phyloP scores from a whole-genome alignment of 2,797 vertebrate genomes.

The Sebastolobus altivelis region DNA sequence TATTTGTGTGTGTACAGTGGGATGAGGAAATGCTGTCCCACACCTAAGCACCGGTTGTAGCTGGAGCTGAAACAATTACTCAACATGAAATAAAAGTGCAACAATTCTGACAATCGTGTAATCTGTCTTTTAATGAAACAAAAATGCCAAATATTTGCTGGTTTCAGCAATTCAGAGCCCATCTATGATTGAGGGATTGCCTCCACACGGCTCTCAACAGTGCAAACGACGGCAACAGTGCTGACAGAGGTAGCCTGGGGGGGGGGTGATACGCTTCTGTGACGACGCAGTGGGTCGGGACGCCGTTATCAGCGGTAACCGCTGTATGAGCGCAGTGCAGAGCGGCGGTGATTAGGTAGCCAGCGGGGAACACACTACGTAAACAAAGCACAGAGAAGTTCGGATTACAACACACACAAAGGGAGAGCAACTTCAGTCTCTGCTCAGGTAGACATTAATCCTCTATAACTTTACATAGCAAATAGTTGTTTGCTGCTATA shows the following conservation, averaged over 20 bases:
- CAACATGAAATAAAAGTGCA: not conserved
- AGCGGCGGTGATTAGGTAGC: not conserved
- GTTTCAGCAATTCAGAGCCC: not conserved
- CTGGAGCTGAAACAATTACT: constrained; percentile 10
- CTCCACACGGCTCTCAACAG: not conserved
- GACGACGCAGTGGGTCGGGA: not conserved
- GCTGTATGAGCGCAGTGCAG: not conserved
- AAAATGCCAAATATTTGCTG: not conserved
- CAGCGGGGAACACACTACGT: no score
- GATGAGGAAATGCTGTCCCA: constrained; percentile 5
- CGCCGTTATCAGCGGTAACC: not conserved
- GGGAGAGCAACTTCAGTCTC: not conserved
- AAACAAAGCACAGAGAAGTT: not conserved
- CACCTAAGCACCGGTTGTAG: not conserved
- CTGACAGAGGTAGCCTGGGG: not conserved
- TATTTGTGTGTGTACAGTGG: constrained; percentile 15
- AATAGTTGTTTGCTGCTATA: not conserved
- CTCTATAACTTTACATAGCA: not conserved
- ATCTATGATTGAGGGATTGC: not conserved
- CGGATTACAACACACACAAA: not conserved
- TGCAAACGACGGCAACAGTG: no score
- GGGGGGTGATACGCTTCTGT: not conserved
- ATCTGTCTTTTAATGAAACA: not conserved
- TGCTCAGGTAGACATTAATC: not conserved
- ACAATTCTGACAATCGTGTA: not conserved